phyloP scores from a whole-genome alignment of 2,797 vertebrate species.

The Sternarchorhynchus goeldii region DNA sequence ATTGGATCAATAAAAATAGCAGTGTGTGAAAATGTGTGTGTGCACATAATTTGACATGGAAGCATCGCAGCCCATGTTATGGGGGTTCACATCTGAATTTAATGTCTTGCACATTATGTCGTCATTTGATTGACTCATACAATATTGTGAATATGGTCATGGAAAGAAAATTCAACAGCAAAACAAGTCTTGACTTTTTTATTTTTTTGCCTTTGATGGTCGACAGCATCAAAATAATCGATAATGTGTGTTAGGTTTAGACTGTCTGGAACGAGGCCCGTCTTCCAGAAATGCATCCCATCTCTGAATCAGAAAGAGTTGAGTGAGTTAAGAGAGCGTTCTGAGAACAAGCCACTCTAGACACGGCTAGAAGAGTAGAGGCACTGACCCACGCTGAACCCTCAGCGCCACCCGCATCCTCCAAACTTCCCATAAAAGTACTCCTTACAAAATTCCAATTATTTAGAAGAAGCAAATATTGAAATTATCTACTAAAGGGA shows the following conservation, averaged over 20 bases:
- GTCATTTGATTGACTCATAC: neutral
- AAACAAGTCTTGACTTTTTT: neutral
- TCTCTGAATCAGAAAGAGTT: no score
- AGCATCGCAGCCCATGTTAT: neutral
- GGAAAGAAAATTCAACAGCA: neutral
- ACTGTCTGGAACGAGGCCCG: neutral
- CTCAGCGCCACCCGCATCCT: slow-evolving; percentile 6
- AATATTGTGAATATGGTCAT: slow-evolving; percentile 8
- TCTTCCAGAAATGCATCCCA: no score
- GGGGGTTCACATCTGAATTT: slow-evolving; percentile 9
- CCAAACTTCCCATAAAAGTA: slow-evolving; percentile 4
- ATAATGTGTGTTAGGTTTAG: no score
- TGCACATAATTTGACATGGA: neutral
- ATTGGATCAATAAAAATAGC: neutral
- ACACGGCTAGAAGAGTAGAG: slow-evolving; percentile 29
- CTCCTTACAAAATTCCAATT: slow-evolving; percentile 4
- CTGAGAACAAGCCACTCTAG: slow-evolving; percentile 2
- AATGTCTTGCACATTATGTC: neutral
- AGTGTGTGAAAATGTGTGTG: neutral
- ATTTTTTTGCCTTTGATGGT: neutral
- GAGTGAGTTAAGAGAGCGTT: neutral
- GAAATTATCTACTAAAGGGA: slow-evolving; percentile 1
- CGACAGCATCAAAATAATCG: no score
- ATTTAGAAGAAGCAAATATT: slow-evolving; percentile 28
- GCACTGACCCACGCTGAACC: slow-evolving; percentile 10